These are phyloP conservation scores for Rhombomys opimus DNA, from an alignment of 2,113 vertebrate genomes.

Conservation along the genomic window DNA sequence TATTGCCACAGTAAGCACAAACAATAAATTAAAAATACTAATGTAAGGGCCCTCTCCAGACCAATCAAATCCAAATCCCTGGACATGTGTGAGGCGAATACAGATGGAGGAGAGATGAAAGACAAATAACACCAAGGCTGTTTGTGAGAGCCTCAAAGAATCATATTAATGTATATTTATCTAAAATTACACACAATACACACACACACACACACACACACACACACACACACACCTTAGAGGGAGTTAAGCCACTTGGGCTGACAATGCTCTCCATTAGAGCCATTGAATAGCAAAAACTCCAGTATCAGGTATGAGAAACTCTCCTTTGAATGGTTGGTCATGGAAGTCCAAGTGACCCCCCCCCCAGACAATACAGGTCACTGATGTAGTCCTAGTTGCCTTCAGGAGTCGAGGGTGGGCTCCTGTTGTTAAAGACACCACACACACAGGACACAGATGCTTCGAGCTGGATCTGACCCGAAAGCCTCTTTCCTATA, in stretches of 20 bases:
- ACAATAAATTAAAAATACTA: background rate
- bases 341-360: background rate
- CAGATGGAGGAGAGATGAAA: background rate
- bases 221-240: too few relatives aligned
- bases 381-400: background rate
- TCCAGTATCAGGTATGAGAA: background rate
- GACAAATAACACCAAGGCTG: background rate
- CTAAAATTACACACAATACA: background rate
- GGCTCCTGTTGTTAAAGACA: background rate
- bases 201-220: background rate
- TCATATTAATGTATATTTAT: background rate
- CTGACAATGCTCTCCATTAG: background rate
- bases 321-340: background rate
- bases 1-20: background rate
- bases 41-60: background rate
- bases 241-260: background rate
- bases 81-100: background rate
- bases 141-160: background rate
- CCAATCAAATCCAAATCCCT: background rate
- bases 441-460: background rate
- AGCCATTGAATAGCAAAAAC: background rate
- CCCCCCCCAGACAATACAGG: too few relatives aligned
- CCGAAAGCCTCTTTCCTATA: background rate
- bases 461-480: background rate
- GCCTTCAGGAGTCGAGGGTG: background rate